These are phyloP conservation scores for Prietella phreatophila DNA, from an alignment of 2,113 vertebrate genomes.

Conservation along the genomic window DNA sequence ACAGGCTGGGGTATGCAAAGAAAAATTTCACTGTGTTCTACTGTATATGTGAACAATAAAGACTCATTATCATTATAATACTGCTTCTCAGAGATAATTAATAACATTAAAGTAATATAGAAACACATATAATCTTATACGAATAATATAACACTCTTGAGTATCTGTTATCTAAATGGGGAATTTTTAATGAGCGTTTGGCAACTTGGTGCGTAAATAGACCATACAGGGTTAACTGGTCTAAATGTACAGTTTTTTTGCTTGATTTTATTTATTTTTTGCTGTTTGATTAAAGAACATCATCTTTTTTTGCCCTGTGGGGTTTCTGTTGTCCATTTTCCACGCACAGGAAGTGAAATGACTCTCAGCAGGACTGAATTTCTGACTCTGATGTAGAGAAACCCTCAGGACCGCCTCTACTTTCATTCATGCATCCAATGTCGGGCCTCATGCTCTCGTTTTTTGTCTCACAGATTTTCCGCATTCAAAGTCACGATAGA, in stretches of 20 bases:
- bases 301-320: background rate
- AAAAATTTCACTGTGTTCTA: too few species aligned
- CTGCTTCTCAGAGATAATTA: too few species aligned
- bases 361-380: background rate
- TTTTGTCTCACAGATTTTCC: background rate
- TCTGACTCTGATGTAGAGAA: background rate
- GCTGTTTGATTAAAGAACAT: background rate
- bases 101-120: too few species aligned
- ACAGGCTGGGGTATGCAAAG: too few species aligned
- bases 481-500: background rate
- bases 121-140: too few species aligned
- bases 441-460: background rate
- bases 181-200: too few species aligned
- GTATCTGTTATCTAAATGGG: too few species aligned
- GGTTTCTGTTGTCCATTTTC: background rate
- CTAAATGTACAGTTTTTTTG: too few species aligned
- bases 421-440: background rate
- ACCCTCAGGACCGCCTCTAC: background rate
- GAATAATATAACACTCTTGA: too few species aligned
- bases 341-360: conserved; percentile 2
- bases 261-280: too few species aligned
- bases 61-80: too few species aligned
- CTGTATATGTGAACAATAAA: too few species aligned
- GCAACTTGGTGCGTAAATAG: background rate
- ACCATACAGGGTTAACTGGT: background rate